phyloP scores from a whole-genome alignment of 2,888 invertebrate species.

The Stegophylla sp. region DNA sequence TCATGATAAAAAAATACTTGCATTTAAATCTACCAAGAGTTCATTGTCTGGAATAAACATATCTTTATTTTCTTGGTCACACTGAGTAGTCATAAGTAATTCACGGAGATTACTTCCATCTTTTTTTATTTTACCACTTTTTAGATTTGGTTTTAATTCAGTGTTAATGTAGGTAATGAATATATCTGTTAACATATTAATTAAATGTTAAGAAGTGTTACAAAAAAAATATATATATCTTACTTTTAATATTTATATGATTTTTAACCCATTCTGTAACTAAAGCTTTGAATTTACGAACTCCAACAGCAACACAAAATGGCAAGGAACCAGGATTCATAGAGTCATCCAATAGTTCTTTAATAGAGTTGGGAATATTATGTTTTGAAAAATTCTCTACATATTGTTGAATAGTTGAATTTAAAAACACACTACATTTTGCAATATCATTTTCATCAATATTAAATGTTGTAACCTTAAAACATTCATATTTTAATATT shows the following conservation, averaged over 20 bases:
- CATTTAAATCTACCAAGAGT: constrained; percentile 39
- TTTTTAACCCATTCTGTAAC: constrained; percentile 52
- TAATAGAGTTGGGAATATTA: constrained; percentile 38
- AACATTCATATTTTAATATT: not conserved
- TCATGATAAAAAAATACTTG: constrained; percentile 2
- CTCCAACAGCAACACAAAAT: constrained; percentile 48
- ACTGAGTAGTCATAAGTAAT: constrained; percentile 13
- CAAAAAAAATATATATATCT: not conserved
- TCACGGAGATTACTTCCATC: constrained; percentile 39
- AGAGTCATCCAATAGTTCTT: constrained; percentile 42
- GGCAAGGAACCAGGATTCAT: constrained; percentile 29
- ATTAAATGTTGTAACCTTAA: not conserved
- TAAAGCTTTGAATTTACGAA: constrained; percentile 45
- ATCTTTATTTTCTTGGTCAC: not conserved
- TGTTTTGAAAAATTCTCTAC: constrained; percentile 29
- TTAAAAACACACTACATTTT: constrained; percentile 36
- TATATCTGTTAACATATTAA: constrained; percentile 6
- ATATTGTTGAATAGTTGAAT: constrained; percentile 40
- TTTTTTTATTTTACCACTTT: constrained; percentile 19
- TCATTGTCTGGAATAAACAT: constrained; percentile 44
- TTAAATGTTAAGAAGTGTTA: not conserved
- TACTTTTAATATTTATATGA: constrained; percentile 57
- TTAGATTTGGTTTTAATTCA: constrained; percentile 42
- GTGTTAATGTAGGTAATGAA: constrained; percentile 25
- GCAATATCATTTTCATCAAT: constrained; percentile 36